These are phyloP conservation scores for Drosophila santomea DNA, from an alignment of 1,140 invertebrate genomes.

Conservation along the genomic window DNA sequence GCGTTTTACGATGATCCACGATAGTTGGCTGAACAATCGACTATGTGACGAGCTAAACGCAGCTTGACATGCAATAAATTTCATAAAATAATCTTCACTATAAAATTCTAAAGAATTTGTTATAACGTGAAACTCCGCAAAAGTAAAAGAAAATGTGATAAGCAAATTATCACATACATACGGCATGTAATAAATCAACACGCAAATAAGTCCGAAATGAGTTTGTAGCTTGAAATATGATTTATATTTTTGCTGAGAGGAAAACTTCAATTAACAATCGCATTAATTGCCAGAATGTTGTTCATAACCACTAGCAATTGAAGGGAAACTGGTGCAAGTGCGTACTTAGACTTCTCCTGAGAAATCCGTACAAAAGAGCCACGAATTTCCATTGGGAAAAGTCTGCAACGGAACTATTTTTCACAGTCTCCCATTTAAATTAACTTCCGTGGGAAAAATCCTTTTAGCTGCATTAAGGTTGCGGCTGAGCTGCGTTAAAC, in stretches of 20 bases:
- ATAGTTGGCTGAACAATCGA: conserved; percentile 8
- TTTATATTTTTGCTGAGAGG: too few species aligned
- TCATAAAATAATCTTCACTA: neutral
- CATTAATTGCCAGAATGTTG: too few species aligned
- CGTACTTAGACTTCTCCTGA: neutral
- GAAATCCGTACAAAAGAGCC: neutral
- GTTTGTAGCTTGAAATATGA: too few species aligned
- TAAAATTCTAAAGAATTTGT: neutral
- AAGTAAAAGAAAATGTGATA: neutral
- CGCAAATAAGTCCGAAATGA: too few species aligned
- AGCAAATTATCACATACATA: neutral
- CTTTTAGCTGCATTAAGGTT: conserved; percentile 15
- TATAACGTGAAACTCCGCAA: neutral
- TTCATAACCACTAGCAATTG: too few species aligned
- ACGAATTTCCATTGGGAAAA: neutral
- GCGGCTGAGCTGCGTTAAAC: conserved; percentile 11
- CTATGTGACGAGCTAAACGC: neutral
- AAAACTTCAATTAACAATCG: too few species aligned
- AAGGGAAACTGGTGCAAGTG: neutral
- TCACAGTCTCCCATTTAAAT: neutral
- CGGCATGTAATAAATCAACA: too few species aligned
- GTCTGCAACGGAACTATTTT: neutral
- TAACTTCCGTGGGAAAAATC: conserved; percentile 13
- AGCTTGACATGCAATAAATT: conserved; percentile 6
- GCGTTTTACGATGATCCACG: neutral